Percentiles rank a stretch among this genome's conserved stretches.
These are phyloP conservation scores for Planiliza haematocheilus DNA, from an alignment of 2,113 vertebrate genomes.

Conservation along the genomic window DNA sequence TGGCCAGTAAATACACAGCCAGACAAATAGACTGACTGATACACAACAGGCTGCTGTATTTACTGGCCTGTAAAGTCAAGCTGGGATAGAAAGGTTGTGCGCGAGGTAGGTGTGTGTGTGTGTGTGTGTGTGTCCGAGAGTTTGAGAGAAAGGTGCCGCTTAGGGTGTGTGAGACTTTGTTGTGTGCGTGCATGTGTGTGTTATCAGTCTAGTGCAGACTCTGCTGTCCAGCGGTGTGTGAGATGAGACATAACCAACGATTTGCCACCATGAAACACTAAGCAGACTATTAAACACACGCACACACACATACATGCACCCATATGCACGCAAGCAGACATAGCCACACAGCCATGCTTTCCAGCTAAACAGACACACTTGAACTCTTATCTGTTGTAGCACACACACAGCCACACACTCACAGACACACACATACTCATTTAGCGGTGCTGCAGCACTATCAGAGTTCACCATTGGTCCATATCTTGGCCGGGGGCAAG, in stretches of 20 bases:
- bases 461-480: conserved; percentile 63
- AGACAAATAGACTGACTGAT: conserved; percentile 31
- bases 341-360: conserved; percentile 13
- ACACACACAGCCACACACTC: conserved; percentile 29
- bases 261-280: conserved; percentile 78
- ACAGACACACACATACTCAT: conserved; percentile 41
- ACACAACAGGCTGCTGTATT: conserved; percentile 48
- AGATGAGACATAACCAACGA: conserved; percentile 72
- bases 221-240: conserved; percentile 66
- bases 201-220: conserved; percentile 80
- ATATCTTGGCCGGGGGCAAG: conserved; percentile 66
- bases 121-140: conserved; percentile 17
- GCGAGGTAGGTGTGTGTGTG: conserved; percentile 18
- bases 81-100: conserved; percentile 30
- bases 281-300: conserved; percentile 63
- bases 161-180: conserved; percentile 10
- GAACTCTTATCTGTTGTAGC: conserved; percentile 53
- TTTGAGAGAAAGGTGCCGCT: conserved; percentile 6
- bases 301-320: conserved; percentile 28
- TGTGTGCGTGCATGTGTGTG: conserved; percentile 49
- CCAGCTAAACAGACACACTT: conserved; percentile 31
- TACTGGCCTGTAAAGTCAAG: conserved; percentile 56
- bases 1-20: conserved; percentile 30
- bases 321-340: neutral
- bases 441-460: conserved; percentile 49